phyloP scores from a whole-genome alignment of 2,113 vertebrate genomes.

The Labeo rohita region DNA sequence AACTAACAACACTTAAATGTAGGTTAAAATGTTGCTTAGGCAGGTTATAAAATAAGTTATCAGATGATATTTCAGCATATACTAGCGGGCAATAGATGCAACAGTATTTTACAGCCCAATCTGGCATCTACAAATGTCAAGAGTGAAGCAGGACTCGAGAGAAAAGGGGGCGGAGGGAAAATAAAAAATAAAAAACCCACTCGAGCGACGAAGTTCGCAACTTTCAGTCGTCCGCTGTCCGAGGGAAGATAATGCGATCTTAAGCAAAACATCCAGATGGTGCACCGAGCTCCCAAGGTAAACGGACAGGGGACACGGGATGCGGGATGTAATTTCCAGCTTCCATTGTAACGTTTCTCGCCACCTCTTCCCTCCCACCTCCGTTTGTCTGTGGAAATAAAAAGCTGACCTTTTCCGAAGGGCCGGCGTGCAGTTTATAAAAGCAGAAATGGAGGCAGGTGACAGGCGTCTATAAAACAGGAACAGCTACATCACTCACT shows the following conservation, averaged over 20 bases:
- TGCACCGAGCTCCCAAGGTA: conserved; percentile 80
- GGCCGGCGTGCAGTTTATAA: conserved; percentile 62
- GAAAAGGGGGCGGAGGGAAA: conserved; percentile 61
- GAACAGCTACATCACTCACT: conserved; percentile 41
- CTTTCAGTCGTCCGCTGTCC: conserved; percentile 78
- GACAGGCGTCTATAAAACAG: conserved; percentile 60
- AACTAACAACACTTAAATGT: no score
- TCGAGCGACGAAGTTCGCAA: conserved; percentile 76
- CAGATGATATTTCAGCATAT: conserved; percentile 85
- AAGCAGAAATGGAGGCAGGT: conserved; percentile 56
- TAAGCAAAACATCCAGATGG: conserved; percentile 80
- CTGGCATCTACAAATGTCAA: conserved; percentile 92
- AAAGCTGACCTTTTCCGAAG: conserved; percentile 67
- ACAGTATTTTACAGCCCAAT: conserved; percentile 85
- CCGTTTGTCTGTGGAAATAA: conserved; percentile 43
- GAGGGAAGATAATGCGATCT: conserved; percentile 82
- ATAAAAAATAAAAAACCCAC: conserved; percentile 66
- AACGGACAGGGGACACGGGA: conserved; percentile 43
- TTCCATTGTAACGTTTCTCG: conserved; percentile 84
- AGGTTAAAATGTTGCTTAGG: no score
- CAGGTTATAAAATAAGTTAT: conserved; percentile 73
- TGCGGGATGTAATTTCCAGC: conserved; percentile 76
- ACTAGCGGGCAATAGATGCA: conserved; percentile 82
- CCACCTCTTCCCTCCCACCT: conserved; percentile 56
- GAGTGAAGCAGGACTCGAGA: conserved; percentile 68